Percentiles rank a stretch among this genome's conserved stretches.
Evolutionary conservation across 2,797 vertebrate species (phyloP).

Genomic region (Cercopithecus hamlyni): DNA sequence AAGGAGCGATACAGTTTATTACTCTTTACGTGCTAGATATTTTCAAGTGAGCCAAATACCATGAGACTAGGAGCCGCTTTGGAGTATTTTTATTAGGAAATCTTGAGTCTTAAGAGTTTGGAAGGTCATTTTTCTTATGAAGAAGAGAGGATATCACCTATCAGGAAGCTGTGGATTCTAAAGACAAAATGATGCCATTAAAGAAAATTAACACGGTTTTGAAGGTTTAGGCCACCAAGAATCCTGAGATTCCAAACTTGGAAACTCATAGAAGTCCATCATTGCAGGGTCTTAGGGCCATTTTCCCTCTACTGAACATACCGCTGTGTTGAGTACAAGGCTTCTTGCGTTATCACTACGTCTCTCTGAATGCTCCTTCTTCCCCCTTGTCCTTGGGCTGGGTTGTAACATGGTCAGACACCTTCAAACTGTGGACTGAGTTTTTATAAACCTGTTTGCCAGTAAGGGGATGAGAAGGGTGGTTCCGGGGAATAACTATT

Average conservation of each 20-base stretch:
- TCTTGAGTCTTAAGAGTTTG: background rate
- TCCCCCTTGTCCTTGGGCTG: constrained; percentile 56
- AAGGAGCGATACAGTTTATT: background rate
- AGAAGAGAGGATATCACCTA: background rate
- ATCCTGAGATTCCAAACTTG: background rate
- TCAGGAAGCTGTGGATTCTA: background rate
- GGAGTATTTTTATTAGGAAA: constrained; percentile 10
- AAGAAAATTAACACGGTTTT: background rate
- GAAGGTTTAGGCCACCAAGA: background rate
- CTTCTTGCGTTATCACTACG: constrained; percentile 62
- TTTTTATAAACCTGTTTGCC: background rate
- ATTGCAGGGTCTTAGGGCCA: background rate
- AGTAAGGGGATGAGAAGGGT: background rate
- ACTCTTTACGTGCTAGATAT: background rate
- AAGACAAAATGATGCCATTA: background rate
- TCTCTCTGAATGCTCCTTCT: constrained; percentile 60
- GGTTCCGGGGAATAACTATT: background rate
- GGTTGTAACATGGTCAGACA: constrained; percentile 67
- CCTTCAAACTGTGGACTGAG: constrained; percentile 36
- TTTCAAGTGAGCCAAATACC: background rate
- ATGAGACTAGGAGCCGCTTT: background rate
- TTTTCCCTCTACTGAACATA: background rate
- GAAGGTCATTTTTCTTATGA: background rate
- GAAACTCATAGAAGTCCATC: background rate
- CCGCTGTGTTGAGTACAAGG: background rate